Evolutionary conservation across 1,140 invertebrate genomes (phyloP), one percentile per base, ranked within the genome.

Genomic region (Prorops nasuta): DNA sequence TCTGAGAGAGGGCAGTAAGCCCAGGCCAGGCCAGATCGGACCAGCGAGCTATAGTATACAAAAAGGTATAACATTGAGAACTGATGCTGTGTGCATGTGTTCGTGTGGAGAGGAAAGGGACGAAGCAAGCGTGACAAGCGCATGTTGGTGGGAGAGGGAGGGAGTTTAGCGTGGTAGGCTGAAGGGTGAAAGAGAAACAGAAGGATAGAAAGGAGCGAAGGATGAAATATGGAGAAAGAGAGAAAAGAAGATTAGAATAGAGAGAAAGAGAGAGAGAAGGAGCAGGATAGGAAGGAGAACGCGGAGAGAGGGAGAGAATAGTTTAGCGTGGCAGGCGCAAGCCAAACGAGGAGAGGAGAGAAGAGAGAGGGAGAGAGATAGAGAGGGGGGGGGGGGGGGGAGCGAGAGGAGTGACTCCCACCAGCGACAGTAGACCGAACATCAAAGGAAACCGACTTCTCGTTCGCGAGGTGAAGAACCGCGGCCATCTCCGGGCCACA

Each of bases 391-490:
- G 45, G 39, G 35, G 17, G 42, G 45, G 31, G 31, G 14, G 20
- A 17, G 20, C 19, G 44, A 50, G 50, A 42, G 44, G 38, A 47
- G 43, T 53, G 59, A 64, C 59, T 63, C 66, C 59, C 59, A 66
- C 63, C 64, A 62, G 55, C 64, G 56, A 65, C 56, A 63, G 58
- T 67, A 74, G 66, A 65, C 69, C 65, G 60, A 66, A 76, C 66
- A 75, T 77, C 73, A 77, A 77, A 77, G 72, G 63, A 64, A 68
- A 69, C 75, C 75, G 75, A 74, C 74, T 67, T 63, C 72, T 75
- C 68, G 72, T 76, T 77, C 73, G 73, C 71, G 71, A 76, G 73
- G 72, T 74, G 73, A 77, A 75, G 73, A 76, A 77, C 73, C 74
- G n/a, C n/a, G 68, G 67, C 72, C 72, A 77, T 76, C 72, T 76